Base-by-base conservation (phyloP, 2,888 invertebrate genomes). In the Agelastica alni region DNA sequence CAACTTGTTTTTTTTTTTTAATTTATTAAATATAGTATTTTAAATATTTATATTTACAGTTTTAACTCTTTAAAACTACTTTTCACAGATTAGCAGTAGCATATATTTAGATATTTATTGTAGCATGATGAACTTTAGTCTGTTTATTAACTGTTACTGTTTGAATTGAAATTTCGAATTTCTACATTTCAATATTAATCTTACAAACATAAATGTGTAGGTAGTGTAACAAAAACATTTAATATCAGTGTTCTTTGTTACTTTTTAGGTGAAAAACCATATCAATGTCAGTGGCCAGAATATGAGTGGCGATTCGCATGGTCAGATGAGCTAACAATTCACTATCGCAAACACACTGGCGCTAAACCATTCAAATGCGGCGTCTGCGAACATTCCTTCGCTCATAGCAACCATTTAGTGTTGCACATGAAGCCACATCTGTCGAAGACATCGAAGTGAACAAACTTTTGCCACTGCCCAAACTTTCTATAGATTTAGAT, bases 231-330 rank as follows among this genome's bases (percentile, higher is more conserved):
- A n/a, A 26, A 26, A 12, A 22, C 14, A 26, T 42, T 42, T 37
- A 37, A 17, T 17, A 9, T 5, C n/a, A 26, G n/a, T 4, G 13
- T 14, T 42, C 22, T 41, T 41, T 26, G 18, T 13, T 14, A 14
- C 13, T 36, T 36, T 81, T 6, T 82, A 95, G 96, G 96, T 68
- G 96, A 97, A 79, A 97, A 97, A 79, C 96, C 96, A 63, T 97
- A 96, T 80, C 92, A 93, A 74, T 96, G 96, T 80, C 93, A 93
- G 75, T 96, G 96, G 96, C 93, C 94, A 41, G 96, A 96, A 73
- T 97, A 96, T 80, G 94, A 95, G 75, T 97, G 96, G 96, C 84
- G 96, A 71, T 96, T 96, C 77, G 96, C 96, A 52, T 84, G 96
- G 57, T 94, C 94, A 37, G 96, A 96, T 80, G 96, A 96, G 80